Evolutionary conservation across 2,797 vertebrate species (phyloP).

Genomic region (Hydrolagus colliei): DNA sequence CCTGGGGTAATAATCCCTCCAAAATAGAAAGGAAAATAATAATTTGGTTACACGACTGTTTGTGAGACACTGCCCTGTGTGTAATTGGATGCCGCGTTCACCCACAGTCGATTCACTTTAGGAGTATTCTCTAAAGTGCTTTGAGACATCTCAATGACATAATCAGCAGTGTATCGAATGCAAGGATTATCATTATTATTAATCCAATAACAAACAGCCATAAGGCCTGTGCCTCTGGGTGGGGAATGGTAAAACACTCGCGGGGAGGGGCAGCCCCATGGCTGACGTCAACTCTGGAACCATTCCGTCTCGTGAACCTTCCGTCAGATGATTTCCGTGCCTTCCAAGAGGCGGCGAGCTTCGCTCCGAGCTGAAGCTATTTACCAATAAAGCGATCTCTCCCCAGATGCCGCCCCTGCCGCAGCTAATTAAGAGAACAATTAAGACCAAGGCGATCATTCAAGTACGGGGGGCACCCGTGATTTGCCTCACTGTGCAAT

Average conservation of each 20-base stretch:
- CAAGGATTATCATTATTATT: neutral
- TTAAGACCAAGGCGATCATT: constrained; percentile 80
- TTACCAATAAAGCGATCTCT: constrained; percentile 68
- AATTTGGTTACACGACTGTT: too few species aligned
- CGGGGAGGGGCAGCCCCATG: constrained; percentile 36
- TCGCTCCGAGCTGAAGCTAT: constrained; percentile 69
- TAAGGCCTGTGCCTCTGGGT: constrained; percentile 48
- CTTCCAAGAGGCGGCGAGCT: constrained; percentile 64
- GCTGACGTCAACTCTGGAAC: constrained; percentile 55
- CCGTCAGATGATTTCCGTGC: constrained; percentile 61
- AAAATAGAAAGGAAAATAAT: too few species aligned
- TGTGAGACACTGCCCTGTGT: too few species aligned
- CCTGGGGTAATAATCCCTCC: too few species aligned
- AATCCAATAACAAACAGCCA: constrained; percentile 58
- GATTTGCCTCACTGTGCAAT: constrained; percentile 57
- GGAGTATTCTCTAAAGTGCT: too few species aligned
- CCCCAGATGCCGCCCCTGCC: constrained; percentile 78
- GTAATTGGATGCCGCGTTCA: too few species aligned
- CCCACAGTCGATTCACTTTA: too few species aligned
- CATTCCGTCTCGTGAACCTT: constrained; percentile 51
- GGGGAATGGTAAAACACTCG: constrained; percentile 50
- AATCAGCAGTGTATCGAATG: too few species aligned
- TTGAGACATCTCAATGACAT: too few species aligned
- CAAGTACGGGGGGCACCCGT: constrained; percentile 63
- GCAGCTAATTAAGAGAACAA: constrained; percentile 96